phyloP scores from a whole-genome alignment of 1,140 invertebrate genomes.

The Anastrepha ludens region DNA sequence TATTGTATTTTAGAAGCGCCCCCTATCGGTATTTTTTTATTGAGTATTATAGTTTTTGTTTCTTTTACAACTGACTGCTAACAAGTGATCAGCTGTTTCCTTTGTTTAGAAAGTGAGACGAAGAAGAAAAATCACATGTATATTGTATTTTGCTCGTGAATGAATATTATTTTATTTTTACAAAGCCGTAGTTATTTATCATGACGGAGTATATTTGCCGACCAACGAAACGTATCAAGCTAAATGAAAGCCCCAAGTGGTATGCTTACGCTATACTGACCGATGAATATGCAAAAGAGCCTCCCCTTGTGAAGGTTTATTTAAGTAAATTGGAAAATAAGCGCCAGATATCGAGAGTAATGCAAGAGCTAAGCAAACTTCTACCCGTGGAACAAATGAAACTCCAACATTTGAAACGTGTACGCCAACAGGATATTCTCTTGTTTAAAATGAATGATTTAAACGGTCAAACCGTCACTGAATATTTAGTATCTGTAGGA shows the following conservation, averaged over 20 bases:
- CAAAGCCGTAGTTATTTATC: neutral
- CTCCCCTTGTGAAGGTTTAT: conserved; percentile 77
- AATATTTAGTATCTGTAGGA: conserved; percentile 58
- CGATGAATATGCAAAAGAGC: conserved; percentile 75
- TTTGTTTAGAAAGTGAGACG: conserved; percentile 19
- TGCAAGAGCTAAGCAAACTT: conserved; percentile 77
- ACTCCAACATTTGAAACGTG: conserved; percentile 84
- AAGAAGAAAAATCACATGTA: neutral
- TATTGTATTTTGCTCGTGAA: neutral
- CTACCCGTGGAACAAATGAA: conserved; percentile 74
- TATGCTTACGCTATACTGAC: conserved; percentile 75
- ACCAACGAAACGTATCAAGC: conserved; percentile 5
- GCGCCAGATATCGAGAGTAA: conserved; percentile 80
- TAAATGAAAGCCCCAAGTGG: neutral
- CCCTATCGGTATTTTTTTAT: no score
- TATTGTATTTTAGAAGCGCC: no score
- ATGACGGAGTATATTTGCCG: neutral
- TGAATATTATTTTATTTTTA: neutral
- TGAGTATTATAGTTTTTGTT: neutral
- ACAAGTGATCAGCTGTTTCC: neutral
- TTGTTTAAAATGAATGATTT: conserved; percentile 75
- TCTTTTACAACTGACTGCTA: neutral
- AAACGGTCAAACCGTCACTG: conserved; percentile 55
- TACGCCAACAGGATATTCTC: conserved; percentile 79
- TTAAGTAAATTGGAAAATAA: conserved; percentile 78